phyloP scores from a whole-genome alignment of 2,888 invertebrate genomes.

The Tetrapedia diversipes region DNA sequence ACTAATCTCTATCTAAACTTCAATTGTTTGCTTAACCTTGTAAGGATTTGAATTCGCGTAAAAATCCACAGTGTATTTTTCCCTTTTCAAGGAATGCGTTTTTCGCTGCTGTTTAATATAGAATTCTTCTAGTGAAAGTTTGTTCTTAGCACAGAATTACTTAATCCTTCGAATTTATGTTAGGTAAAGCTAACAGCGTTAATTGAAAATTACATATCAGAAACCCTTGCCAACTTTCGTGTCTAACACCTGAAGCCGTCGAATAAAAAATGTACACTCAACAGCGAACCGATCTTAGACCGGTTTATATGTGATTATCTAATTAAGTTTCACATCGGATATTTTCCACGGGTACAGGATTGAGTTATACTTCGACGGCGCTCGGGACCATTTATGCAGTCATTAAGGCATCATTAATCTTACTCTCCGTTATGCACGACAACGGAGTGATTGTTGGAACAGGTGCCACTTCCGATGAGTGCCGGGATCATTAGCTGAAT shows the following conservation, averaged over 20 bases:
- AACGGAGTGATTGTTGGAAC: slow-evolving; percentile 69
- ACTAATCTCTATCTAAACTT: too few species aligned
- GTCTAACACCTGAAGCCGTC: not conserved
- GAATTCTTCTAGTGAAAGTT: too few species aligned
- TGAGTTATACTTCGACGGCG: slow-evolving; percentile 74
- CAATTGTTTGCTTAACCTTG: too few species aligned
- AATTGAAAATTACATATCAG: not conserved
- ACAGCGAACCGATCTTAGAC: not conserved
- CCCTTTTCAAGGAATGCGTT: too few species aligned
- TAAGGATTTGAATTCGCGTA: too few species aligned
- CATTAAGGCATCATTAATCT: slow-evolving; percentile 80
- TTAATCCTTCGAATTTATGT: too few species aligned
- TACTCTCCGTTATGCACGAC: slow-evolving; percentile 67
- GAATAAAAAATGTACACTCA: not conserved
- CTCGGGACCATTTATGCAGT: slow-evolving; percentile 74
- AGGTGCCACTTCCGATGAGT: slow-evolving; percentile 58
- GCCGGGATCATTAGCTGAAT: slow-evolving; percentile 50
- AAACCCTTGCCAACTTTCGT: too few species aligned
- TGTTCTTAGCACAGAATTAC: too few species aligned
- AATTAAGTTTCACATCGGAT: slow-evolving; percentile 33
- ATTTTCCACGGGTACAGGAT: slow-evolving; percentile 57
- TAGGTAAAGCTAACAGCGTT: not conserved
- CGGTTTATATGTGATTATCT: slow-evolving; percentile 21
- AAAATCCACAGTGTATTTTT: too few species aligned
- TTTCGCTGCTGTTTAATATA: too few species aligned